Conservation (phyloP, 2,797 vertebrate genomes). For the Menidia menidia region DNA sequence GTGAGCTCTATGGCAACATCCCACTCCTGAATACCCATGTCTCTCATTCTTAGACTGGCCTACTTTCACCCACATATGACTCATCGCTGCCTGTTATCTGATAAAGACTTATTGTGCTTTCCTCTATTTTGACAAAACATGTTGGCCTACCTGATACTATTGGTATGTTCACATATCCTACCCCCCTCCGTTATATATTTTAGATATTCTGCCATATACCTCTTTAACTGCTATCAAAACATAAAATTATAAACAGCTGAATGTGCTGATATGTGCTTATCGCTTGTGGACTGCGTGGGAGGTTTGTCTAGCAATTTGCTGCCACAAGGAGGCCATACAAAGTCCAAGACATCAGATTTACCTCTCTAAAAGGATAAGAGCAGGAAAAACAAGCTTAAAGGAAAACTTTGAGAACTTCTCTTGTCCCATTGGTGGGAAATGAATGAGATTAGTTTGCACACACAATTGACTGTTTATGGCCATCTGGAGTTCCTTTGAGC, state of each 20-base stretch:
- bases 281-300: conserved; percentile 70
- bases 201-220: neutral
- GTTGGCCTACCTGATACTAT: conserved; percentile 45
- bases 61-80: conserved; percentile 73
- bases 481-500: conserved; percentile 19
- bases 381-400: conserved; percentile 12
- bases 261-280: conserved; percentile 62
- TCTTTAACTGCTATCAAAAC: conserved; percentile 48
- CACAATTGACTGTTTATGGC: conserved; percentile 9
- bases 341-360: conserved; percentile 67
- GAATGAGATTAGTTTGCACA: conserved; percentile 46
- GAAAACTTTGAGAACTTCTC: conserved; percentile 20
- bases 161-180: conserved; percentile 25
- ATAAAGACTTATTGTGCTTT: conserved; percentile 68
- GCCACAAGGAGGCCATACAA: conserved; percentile 64
- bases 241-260: conserved; percentile 24
- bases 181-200: conserved; percentile 3
- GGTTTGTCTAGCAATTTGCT: conserved; percentile 64
- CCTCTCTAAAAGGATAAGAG: conserved; percentile 10
- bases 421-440: conserved; percentile 2
- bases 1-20: conserved; percentile 41
- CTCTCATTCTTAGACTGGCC: conserved; percentile 58
- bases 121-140: conserved; percentile 45
- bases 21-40: conserved; percentile 58
- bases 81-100: conserved; percentile 67